Evolutionary conservation across 2,797 vertebrate genomes (phyloP).

Genomic region (Brachyrhaphis roseni): DNA sequence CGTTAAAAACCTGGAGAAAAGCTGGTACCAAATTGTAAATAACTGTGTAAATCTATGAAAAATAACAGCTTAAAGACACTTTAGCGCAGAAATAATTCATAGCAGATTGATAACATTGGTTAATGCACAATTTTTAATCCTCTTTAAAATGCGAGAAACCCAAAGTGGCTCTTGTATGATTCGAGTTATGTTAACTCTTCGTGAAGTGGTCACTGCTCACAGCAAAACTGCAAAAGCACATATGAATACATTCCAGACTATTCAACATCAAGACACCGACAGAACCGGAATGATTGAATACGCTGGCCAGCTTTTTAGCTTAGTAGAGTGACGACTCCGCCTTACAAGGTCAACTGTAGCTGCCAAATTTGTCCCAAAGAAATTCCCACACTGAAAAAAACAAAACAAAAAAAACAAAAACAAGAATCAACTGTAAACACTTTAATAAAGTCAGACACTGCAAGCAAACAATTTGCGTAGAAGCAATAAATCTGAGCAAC

Average conservation of each 20-base stretch:
- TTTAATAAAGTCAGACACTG: constrained; percentile 44
- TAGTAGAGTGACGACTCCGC: not conserved
- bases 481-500: constrained; percentile 44
- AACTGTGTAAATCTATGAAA: not conserved
- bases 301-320: not conserved
- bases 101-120: too few species aligned
- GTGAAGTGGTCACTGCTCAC: not conserved
- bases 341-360: constrained; percentile 38
- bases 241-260: not conserved
- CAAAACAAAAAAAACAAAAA: too few species aligned
- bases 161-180: not conserved
- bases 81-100: too few species aligned
- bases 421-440: constrained; percentile 30
- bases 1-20: not conserved
- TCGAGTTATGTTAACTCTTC: not conserved
- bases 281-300: not conserved
- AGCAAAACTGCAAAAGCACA: not conserved
- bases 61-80: not conserved
- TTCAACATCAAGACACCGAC: not conserved
- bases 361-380: constrained; percentile 34
- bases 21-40: not conserved
- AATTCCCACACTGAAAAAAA: not conserved
- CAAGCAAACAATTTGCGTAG: constrained; percentile 35
- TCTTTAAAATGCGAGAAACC: not conserved
- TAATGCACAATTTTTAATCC: too few species aligned